Percentiles rank a stretch among this genome's conserved stretches.
Conservation (phyloP, 2,888 invertebrate genomes). For the Barypeithes pellucidus region DNA sequence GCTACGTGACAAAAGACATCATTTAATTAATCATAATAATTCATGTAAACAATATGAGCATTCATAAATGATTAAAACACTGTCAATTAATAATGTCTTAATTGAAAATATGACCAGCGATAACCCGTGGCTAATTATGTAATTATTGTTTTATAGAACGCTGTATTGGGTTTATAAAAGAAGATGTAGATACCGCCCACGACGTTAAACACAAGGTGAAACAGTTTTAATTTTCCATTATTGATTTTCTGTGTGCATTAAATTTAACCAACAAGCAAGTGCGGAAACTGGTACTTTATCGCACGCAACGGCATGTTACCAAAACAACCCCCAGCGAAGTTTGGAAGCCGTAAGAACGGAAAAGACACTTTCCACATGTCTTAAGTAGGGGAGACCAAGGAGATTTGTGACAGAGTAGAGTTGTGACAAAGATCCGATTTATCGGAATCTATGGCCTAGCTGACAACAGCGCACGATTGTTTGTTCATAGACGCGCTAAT, state of each 20-base stretch:
- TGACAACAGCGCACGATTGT: too few relatives aligned
- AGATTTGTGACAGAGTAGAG: too few relatives aligned
- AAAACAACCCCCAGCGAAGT: too few relatives aligned
- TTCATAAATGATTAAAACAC: constrained; percentile 44
- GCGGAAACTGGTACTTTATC: too few relatives aligned
- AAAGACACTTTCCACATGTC: too few relatives aligned
- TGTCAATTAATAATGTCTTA: constrained; percentile 42
- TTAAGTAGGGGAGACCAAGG: too few relatives aligned
- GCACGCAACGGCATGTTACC: too few relatives aligned
- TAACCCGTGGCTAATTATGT: constrained; percentile 44
- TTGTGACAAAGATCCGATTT: too few relatives aligned
- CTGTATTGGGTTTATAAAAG: constrained; percentile 19
- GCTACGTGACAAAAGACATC: constrained; percentile 50
- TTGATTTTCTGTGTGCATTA: not conserved
- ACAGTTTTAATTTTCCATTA: not conserved
- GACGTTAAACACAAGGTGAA: not conserved
- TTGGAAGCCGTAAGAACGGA: too few relatives aligned
- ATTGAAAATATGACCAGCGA: constrained; percentile 45
- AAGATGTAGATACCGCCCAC: constrained; percentile 38
- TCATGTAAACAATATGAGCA: constrained; percentile 39
- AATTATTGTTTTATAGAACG: constrained; percentile 30
- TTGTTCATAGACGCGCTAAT: too few relatives aligned
- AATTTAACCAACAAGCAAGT: constrained; percentile 6
- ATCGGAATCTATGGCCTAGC: too few relatives aligned
- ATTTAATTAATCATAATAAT: constrained; percentile 28